Conservation (phyloP, 2,113 vertebrate genomes). For the Fulmarus glacialis region DNA sequence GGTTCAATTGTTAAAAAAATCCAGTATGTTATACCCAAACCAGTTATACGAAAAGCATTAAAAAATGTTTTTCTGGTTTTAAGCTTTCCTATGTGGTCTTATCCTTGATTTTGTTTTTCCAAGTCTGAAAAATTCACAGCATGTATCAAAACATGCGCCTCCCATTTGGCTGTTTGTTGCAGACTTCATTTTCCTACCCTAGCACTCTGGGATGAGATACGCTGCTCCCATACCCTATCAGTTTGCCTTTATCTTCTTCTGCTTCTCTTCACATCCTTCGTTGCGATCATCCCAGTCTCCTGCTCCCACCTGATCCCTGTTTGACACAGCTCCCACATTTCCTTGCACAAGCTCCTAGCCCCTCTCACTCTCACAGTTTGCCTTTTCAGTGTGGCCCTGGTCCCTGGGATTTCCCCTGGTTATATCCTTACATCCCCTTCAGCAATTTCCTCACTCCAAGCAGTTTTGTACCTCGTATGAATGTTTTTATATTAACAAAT, state of each 20-base stretch:
- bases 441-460: background rate
- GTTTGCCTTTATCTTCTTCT: background rate
- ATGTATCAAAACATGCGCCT: background rate
- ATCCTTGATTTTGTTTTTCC: background rate
- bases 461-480: background rate
- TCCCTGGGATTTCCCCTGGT: background rate
- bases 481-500: background rate
- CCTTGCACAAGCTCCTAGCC: background rate
- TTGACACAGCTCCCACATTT: background rate
- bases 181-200: background rate
- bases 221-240: background rate
- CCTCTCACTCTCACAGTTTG: background rate
- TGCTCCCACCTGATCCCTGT: background rate
- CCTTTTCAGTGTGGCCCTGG: background rate
- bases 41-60: background rate
- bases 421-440: background rate
- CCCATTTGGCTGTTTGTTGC: background rate
- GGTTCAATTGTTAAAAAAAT: background rate
- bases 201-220: background rate
- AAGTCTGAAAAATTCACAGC: background rate
- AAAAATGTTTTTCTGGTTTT: background rate
- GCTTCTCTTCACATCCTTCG: background rate
- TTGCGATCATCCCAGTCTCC: background rate
- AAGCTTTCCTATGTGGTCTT: background rate
- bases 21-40: background rate